A percentile compares a stretch with the other conserved stretches of the same genome.
Conservation (phyloP, 1,140 invertebrate genomes). For the Xylocopa sonorina region DNA sequence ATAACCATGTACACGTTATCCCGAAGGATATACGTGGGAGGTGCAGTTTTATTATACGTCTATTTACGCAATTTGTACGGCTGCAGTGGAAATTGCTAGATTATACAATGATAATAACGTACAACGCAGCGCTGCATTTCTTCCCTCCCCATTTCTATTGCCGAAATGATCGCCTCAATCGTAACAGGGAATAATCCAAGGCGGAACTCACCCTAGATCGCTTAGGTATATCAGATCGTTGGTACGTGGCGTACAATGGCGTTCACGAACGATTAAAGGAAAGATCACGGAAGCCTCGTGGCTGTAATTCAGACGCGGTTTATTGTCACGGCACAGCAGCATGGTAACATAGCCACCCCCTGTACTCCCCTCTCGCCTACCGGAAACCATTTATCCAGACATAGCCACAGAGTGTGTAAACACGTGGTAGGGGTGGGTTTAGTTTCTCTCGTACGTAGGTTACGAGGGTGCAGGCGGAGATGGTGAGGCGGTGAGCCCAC, state of each 20-base stretch:
- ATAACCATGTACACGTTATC: not conserved
- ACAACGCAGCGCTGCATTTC: no score
- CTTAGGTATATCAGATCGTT: not conserved
- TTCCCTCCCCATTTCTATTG: no score
- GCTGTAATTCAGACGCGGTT: constrained; percentile 28
- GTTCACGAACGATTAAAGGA: constrained; percentile 19
- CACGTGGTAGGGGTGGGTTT: constrained; percentile 48
- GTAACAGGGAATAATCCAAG: not conserved
- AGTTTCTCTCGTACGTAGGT: constrained; percentile 58
- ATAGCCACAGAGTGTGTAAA: constrained; percentile 64
- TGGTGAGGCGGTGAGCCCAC: constrained; percentile 50
- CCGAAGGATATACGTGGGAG: not conserved
- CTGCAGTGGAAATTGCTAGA: not conserved
- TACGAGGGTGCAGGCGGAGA: constrained; percentile 58
- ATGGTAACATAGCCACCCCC: constrained; percentile 15
- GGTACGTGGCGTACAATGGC: not conserved
- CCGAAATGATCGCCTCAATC: not conserved
- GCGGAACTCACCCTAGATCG: not conserved
- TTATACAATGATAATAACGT: constrained; percentile 3
- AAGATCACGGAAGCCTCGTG: constrained; percentile 26
- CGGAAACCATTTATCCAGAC: constrained; percentile 66
- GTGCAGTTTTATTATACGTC: not conserved
- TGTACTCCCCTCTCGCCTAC: constrained; percentile 4
- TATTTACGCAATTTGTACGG: not conserved
- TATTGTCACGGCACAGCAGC: constrained; percentile 53